Conservation (phyloP, 2,888 invertebrate genomes). For the Polyploca ridens region DNA sequence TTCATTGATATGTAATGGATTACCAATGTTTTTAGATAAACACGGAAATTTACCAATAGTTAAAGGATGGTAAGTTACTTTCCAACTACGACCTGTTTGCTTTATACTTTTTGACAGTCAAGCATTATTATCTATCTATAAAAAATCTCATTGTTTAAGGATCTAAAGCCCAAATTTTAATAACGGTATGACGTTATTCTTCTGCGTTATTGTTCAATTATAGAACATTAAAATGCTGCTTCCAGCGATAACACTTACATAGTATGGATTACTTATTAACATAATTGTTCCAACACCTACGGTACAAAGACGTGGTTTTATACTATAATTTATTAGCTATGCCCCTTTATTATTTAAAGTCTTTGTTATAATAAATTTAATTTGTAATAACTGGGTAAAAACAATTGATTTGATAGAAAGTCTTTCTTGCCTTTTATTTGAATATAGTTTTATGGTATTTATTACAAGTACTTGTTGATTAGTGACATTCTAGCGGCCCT, state of each 20-base stretch:
- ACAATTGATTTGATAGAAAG: too few species aligned
- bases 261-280: slow-evolving; percentile 9
- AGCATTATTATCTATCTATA: not conserved
- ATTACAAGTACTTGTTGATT: too few species aligned
- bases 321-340: not conserved
- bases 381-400: not conserved
- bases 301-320: not conserved
- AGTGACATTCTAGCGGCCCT: slow-evolving; percentile 18
- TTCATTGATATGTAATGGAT: too few species aligned
- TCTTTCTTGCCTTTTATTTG: too few species aligned
- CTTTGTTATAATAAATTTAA: not conserved
- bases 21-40: too few species aligned
- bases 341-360: not conserved
- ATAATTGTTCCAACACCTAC: slow-evolving; percentile 6
- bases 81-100: too few species aligned
- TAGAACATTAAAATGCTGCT: slow-evolving; percentile 18
- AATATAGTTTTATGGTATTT: too few species aligned
- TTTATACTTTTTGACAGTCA: not conserved
- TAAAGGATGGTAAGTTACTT: too few species aligned
- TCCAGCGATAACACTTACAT: slow-evolving; percentile 5
- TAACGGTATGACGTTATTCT: slow-evolving; percentile 24
- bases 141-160: slow-evolving; percentile 20
- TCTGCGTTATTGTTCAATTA: slow-evolving; percentile 23
- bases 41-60: too few species aligned
- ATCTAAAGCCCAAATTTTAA: slow-evolving; percentile 16